These are phyloP conservation scores for Eurystomus glaucurus DNA, from an alignment of 2,797 vertebrate species.

Conservation along the genomic window DNA sequence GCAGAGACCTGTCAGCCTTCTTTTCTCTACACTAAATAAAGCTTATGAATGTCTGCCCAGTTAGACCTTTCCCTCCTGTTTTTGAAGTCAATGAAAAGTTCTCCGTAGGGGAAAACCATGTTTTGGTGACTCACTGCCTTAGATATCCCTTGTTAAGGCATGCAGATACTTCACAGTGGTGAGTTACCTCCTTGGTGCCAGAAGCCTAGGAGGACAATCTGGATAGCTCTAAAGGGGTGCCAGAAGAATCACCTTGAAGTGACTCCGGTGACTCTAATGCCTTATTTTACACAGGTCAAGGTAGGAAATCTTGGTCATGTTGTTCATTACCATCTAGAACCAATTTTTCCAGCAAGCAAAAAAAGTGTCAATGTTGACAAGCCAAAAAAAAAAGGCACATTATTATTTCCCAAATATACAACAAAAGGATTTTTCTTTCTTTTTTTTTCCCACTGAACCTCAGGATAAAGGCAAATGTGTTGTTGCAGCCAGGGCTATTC, in stretches of 20 bases:
- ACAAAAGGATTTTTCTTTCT: neutral
- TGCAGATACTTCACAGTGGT: fast-evolving
- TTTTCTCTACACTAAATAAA: neutral
- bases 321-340: neutral
- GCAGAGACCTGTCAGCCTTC: neutral
- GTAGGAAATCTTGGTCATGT: neutral
- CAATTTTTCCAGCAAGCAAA: neutral
- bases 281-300: neutral
- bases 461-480: neutral
- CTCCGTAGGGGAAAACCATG: neutral
- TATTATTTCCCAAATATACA: neutral
- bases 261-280: neutral
- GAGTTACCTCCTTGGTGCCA: fast-evolving
- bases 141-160: neutral
- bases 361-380: neutral
- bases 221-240: neutral
- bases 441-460: neutral
- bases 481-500: neutral
- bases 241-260: neutral
- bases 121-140: neutral
- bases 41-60: neutral
- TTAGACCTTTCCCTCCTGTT: neutral
- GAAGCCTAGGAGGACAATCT: neutral
- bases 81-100: neutral
- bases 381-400: neutral